These are phyloP conservation scores for Oegoconia quadripuncta DNA, from an alignment of 2,888 invertebrate genomes.

Conservation along the genomic window DNA sequence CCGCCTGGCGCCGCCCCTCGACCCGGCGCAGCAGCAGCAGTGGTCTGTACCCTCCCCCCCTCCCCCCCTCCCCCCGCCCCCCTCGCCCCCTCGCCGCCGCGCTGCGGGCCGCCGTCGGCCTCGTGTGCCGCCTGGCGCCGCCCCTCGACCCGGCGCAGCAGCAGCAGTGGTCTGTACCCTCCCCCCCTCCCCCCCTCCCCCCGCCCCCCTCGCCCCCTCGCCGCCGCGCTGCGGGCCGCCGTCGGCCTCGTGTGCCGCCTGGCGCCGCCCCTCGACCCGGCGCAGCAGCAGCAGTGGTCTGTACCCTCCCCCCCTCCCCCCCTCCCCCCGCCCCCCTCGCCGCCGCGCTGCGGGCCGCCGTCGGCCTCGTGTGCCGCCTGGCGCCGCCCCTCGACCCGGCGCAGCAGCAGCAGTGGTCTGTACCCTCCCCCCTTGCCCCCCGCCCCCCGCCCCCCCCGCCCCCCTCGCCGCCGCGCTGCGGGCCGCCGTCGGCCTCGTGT, in stretches of 20 bases:
- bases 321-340: constrained; percentile 72
- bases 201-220: constrained; percentile 80
- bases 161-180: constrained; percentile 1
- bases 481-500: too few species aligned
- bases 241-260: constrained; percentile 87
- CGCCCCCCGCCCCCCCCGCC: too few species aligned
- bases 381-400: constrained; percentile 1
- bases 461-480: too few species aligned
- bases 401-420: constrained; percentile 8
- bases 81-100: neutral
- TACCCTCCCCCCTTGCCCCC: too few species aligned
- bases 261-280: constrained; percentile 76
- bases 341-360: constrained; percentile 14
- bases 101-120: neutral
- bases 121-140: neutral
- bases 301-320: constrained; percentile 62
- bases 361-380: neutral
- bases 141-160: constrained; percentile 5
- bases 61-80: neutral
- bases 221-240: constrained; percentile 51
- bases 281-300: constrained; percentile 6
- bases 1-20: constrained; percentile 83
- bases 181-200: constrained; percentile 78
- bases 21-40: constrained; percentile 7
- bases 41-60: neutral